Percentiles rank a stretch among this genome's conserved stretches.
Evolutionary conservation across 2,113 vertebrate species (phyloP).

Genomic region (Ranitomeya imitator): DNA sequence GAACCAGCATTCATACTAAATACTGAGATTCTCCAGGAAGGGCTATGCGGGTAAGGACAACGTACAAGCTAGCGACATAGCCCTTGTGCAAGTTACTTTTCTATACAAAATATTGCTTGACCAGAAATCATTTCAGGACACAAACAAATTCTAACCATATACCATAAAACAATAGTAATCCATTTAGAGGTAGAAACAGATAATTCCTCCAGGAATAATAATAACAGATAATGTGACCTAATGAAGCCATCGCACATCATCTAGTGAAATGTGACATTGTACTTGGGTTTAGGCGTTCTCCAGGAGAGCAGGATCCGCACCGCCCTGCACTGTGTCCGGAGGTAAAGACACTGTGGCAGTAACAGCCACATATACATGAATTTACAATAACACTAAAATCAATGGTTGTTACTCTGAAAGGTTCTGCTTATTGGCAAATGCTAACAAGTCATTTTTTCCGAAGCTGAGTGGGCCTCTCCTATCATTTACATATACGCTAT

Average conservation of each 20-base stretch:
- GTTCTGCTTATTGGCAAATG: constrained; percentile 43
- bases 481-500: constrained; percentile 26
- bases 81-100: background rate
- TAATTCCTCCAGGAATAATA: background rate
- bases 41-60: background rate
- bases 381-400: constrained; percentile 52
- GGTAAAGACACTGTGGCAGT: background rate
- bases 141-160: background rate
- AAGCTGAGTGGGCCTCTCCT: constrained; percentile 12
- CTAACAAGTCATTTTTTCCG: constrained; percentile 41
- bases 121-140: background rate
- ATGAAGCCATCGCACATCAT: background rate
- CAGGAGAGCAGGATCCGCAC: background rate
- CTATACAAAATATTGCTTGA: background rate
- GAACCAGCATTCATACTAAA: too few species aligned
- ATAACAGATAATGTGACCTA: background rate
- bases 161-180: background rate
- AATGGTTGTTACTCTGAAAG: constrained; percentile 55
- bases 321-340: background rate
- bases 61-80: too few species aligned
- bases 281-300: background rate
- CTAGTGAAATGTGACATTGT: background rate
- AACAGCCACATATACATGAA: constrained; percentile 23
- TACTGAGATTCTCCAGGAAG: too few species aligned
- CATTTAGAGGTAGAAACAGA: background rate